Evolutionary conservation across 2,797 vertebrate genomes (phyloP), one percentile per base, ranked within the genome.

Genomic region (Gambusia yucatana): DNA sequence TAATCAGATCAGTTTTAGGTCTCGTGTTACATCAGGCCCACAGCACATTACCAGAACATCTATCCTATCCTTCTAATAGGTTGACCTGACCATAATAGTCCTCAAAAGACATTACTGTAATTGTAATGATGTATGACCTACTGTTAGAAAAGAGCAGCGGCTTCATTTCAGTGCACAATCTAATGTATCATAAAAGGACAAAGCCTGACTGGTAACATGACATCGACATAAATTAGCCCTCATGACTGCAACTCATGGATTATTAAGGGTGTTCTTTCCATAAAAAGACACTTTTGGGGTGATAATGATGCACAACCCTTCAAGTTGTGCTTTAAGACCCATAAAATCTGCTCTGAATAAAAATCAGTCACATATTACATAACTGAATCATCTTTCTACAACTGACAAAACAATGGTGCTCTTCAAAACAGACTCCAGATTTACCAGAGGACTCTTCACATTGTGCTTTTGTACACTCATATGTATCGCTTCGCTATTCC

Each of bases 171-270:
- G 65, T n/a, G 39, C 65, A n/a, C 65, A 9, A 39, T 41, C 17
- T 69, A 43, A 69, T 69, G 39, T 13, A 69, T 43, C 41, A 69
- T 43, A 22, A 28, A 69, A 69, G 41, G 41, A 69, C 65, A 69
- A 69, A 69, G 65, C 65, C 65, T 13, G 33, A 9, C 36, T 69
- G 25, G 67, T 43, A n/a, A 69, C 41, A 14, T 44, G 67, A 43
- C 39, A 69, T 43, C 20, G n/a, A 69, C 43, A 44, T 69, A 44
- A 44, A 44, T 7, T 9, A 44, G 10, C 22, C 22, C 22, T 13
- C 25, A 6, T n/a, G 10, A 43, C 39, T 41, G 8, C 3, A 67
- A 41, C 20, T 25, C 36, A 43, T 43, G 6, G 10, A 69, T 14
- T 69, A 69, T 69, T n/a, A n/a, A n/a, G 20, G 9, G 17, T 3